These are phyloP conservation scores for Dryococelus australis DNA, from an alignment of 2,888 invertebrate genomes.

Conservation along the genomic window DNA sequence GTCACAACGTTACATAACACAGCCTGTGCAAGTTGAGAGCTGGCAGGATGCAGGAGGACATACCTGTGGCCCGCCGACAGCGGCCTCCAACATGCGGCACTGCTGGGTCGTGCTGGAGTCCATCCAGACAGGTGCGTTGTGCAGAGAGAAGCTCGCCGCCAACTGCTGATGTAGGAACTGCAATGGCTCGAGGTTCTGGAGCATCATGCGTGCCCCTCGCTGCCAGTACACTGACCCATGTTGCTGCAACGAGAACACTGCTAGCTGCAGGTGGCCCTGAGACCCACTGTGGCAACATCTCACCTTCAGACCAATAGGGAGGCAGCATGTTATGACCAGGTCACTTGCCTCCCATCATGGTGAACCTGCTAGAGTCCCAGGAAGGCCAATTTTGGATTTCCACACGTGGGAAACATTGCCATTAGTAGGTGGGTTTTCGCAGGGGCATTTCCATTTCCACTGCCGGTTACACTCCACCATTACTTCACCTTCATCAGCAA, in stretches of 20 bases:
- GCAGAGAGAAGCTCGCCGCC: slow-evolving; percentile 77
- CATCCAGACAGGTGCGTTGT: slow-evolving; percentile 95
- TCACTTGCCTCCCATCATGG: not conserved
- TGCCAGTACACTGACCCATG: slow-evolving; percentile 98
- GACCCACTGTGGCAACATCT: not conserved
- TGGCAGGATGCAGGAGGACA: slow-evolving; percentile 35
- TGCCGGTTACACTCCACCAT: too few relatives aligned
- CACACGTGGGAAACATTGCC: too few relatives aligned
- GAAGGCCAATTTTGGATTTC: too few relatives aligned
- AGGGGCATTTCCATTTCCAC: too few relatives aligned
- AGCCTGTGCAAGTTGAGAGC: too few relatives aligned
- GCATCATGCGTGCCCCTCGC: slow-evolving; percentile 70
- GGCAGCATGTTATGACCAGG: not conserved
- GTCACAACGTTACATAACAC: too few relatives aligned
- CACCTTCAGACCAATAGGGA: not conserved
- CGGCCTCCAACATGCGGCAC: slow-evolving; percentile 80
- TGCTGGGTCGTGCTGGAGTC: slow-evolving; percentile 83
- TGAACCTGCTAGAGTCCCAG: too few relatives aligned
- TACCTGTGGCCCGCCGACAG: slow-evolving; percentile 80
- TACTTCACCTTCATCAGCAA: too few relatives aligned
- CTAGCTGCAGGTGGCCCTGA: too few relatives aligned
- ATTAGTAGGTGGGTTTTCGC: too few relatives aligned
- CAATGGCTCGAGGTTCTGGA: slow-evolving; percentile 73
- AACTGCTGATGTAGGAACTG: slow-evolving; percentile 86
- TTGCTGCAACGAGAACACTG: slow-evolving; percentile 70